These are phyloP conservation scores for Saturnia japonica DNA, from an alignment of 2,888 invertebrate genomes.

Conservation along the genomic window DNA sequence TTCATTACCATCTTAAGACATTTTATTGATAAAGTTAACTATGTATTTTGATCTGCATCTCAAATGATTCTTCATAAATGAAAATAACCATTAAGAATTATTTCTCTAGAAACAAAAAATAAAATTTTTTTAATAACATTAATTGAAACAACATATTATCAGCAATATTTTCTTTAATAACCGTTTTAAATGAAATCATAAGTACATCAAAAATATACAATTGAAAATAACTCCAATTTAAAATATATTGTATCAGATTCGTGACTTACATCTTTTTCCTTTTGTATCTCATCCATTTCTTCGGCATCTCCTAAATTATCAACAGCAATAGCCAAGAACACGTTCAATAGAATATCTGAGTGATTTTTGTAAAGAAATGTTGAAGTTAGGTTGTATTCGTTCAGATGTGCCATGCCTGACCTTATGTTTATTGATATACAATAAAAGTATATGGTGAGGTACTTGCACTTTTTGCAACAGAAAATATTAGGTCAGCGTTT, in stretches of 20 bases:
- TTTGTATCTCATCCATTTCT: slow-evolving; percentile 96
- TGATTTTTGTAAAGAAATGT: slow-evolving; percentile 34
- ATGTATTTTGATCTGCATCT: no score
- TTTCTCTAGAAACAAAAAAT: no score
- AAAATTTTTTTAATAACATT: no score
- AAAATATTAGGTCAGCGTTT: neutral
- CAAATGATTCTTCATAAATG: no score
- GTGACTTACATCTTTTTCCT: slow-evolving; percentile 87
- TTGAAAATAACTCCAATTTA: neutral
- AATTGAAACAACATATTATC: no score
- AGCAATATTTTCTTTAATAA: no score
- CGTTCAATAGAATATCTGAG: slow-evolving; percentile 97
- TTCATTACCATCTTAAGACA: no score
- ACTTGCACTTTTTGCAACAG: neutral
- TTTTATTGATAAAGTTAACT: no score
- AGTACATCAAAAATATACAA: neutral
- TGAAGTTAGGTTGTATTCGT: neutral
- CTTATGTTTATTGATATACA: neutral
- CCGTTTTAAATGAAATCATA: neutral
- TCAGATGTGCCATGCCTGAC: neutral
- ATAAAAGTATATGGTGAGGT: neutral
- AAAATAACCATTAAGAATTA: no score
- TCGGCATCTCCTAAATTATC: slow-evolving; percentile 99
- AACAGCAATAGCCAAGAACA: slow-evolving; percentile 99
- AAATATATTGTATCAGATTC: neutral